phyloP scores from a whole-genome alignment of 2,888 invertebrate species.

The Monochamus alternatus region DNA sequence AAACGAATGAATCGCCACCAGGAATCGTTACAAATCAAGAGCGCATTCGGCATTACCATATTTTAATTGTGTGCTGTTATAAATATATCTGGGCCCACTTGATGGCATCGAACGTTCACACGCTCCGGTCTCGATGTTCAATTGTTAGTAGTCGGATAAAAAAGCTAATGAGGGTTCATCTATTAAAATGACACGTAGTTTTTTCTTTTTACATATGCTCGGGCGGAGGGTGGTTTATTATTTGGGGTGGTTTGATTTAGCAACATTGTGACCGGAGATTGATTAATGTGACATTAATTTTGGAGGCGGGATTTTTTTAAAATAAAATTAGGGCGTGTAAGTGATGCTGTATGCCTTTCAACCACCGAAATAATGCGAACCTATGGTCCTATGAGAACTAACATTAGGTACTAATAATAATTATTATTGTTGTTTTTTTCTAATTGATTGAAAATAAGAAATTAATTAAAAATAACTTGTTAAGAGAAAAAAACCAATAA shows the following conservation, averaged over 20 bases:
- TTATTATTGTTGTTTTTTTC: background rate
- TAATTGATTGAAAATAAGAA: no score
- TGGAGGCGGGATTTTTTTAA: constrained; percentile 62
- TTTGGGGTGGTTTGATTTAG: constrained; percentile 62
- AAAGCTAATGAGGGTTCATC: constrained; percentile 68
- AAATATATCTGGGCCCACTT: constrained; percentile 65
- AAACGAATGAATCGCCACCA: constrained; percentile 42
- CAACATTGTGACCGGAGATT: constrained; percentile 67
- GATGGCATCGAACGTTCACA: constrained; percentile 63
- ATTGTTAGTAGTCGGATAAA: constrained; percentile 64
- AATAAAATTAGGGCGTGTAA: constrained; percentile 51
- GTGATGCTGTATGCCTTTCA: constrained; percentile 38
- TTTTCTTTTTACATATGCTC: constrained; percentile 65
- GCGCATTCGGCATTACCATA: constrained; percentile 62
- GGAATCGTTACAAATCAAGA: constrained; percentile 52
- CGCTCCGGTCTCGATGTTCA: constrained; percentile 66
- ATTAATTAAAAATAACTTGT: no score
- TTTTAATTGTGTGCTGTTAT: constrained; percentile 69
- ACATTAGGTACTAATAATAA: background rate
- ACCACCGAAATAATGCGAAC: background rate
- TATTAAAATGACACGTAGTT: constrained; percentile 68
- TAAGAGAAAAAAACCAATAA: no score
- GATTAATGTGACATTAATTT: constrained; percentile 69
- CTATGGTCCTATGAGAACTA: background rate
- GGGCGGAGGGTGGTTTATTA: constrained; percentile 59